Percentiles rank a stretch among this genome's conserved stretches.
Evolutionary conservation across 2,113 vertebrate genomes (phyloP).

Genomic region (Orientallactaga bullata): DNA sequence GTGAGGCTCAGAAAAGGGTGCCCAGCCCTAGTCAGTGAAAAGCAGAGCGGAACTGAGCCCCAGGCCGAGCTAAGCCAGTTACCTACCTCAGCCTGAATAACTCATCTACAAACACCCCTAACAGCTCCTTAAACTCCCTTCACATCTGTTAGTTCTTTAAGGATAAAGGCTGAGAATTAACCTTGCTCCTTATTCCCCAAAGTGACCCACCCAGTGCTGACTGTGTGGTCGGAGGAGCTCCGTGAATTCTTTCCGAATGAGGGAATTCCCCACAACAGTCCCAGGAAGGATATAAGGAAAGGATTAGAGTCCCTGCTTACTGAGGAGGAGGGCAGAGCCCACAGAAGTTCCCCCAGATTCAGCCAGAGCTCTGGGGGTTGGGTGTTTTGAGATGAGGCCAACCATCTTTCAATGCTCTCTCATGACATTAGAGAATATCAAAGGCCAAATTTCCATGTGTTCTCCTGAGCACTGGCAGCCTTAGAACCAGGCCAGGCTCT

Average conservation of each 20-base stretch:
- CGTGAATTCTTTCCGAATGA: constrained; percentile 67
- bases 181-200: constrained; percentile 35
- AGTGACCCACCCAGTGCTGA: not conserved
- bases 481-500: not conserved
- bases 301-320: not conserved
- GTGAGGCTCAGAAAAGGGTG: not conserved
- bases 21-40: not conserved
- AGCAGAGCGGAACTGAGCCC: not conserved
- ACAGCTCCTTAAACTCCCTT: not conserved
- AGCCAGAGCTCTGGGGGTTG: not conserved
- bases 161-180: constrained; percentile 63
- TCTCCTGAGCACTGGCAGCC: not conserved
- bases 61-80: not conserved
- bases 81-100: not conserved
- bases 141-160: constrained; percentile 73
- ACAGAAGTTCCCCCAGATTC: not conserved
- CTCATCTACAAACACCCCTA: constrained; percentile 33
- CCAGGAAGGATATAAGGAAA: constrained; percentile 50
- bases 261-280: not conserved
- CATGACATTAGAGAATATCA: not conserved
- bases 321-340: not conserved
- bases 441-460: not conserved
- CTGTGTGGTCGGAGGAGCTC: not conserved
- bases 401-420: not conserved
- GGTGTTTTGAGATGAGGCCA: not conserved